Evolutionary conservation across 2,113 vertebrate species (phyloP), one percentile per base, ranked within the genome.

Genomic region (Melanerpes formicivorus): DNA sequence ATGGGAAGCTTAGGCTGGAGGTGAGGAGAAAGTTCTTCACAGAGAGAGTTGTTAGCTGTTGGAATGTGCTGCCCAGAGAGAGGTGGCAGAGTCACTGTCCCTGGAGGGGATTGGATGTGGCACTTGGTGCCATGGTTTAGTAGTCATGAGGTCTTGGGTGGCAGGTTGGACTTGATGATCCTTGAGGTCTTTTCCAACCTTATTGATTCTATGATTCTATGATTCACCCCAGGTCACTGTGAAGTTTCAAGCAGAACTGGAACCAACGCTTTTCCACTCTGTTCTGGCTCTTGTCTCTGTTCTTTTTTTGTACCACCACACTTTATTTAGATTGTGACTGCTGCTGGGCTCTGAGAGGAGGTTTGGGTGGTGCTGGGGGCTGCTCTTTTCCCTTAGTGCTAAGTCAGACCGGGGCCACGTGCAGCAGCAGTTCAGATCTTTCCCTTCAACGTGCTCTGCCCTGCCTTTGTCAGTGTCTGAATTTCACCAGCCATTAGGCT

Each of bases 381-480:
- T 55, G n/a, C 56, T 93, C 34, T 60, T 64, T 87, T 44, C 63
- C 89, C 66, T 69, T 46, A 77, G 64, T 1, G 1, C 2, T 82
- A 59, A 88, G 78, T 84, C 63, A 80, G 48, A 87, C 54, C 18
- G 71, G 54, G 62, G 69, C 64, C 11, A 19, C 4, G 46, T 4
- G 4, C 18, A 18, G 18, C 27, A 37, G 72, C 79, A 26, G 64
- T 60, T 82, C 63, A 77, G 67, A 25, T 58, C 77, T 92, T 63
- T 75, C 82, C 64, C 67, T 91, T 54, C 74, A 44, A 60, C 0
- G 0, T 74, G 77, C 40, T 81, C 66, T 88, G 37, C 30, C n/a
- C 27, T 88, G 58, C 69, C 67, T 95, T 87, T 94, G 79, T 89
- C 93, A 92, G 15, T 69, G 84, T 85, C 81, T 72, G 87, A 80